A percentile compares a stretch with the other conserved stretches of the same genome.
Evolutionary conservation across 1,140 invertebrate genomes (phyloP).

Genomic region (Ditylenchus dipsaci): DNA sequence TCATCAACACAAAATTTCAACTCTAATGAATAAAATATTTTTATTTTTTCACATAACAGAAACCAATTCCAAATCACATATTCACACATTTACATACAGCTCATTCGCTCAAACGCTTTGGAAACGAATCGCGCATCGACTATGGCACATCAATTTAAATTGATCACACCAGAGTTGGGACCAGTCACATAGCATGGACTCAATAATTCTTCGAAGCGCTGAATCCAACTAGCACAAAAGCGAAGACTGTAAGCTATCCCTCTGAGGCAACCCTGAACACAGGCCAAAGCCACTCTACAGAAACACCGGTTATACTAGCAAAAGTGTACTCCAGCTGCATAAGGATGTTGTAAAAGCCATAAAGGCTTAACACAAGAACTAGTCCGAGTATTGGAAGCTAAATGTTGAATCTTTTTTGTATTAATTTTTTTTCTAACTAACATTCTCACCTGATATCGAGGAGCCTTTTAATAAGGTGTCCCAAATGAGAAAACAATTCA

Average conservation of each 20-base stretch:
- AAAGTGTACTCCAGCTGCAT: neutral
- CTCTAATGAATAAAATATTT: too few species aligned
- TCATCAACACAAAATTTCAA: too few species aligned
- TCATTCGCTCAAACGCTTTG: neutral
- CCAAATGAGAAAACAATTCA: too few species aligned
- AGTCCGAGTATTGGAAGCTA: too few species aligned
- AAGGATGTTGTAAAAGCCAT: neutral
- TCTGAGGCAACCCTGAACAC: neutral
- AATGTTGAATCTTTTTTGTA: too few species aligned
- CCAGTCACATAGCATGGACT: conserved; percentile 3
- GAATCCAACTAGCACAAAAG: neutral
- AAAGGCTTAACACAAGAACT: neutral
- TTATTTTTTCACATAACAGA: too few species aligned
- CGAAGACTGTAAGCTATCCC: neutral
- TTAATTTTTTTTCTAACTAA: too few species aligned
- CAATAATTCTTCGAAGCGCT: neutral
- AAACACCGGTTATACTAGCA: neutral
- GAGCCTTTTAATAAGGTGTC: too few species aligned
- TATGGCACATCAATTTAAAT: conserved; percentile 5
- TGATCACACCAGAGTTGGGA: conserved; percentile 3
- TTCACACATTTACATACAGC: too few species aligned
- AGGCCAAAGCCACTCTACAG: neutral
- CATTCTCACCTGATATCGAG: too few species aligned
- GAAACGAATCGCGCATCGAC: neutral
- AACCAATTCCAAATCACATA: too few species aligned